Evolutionary conservation across 1,140 invertebrate species (phyloP).

Genomic region (Drosophila sp.): DNA sequence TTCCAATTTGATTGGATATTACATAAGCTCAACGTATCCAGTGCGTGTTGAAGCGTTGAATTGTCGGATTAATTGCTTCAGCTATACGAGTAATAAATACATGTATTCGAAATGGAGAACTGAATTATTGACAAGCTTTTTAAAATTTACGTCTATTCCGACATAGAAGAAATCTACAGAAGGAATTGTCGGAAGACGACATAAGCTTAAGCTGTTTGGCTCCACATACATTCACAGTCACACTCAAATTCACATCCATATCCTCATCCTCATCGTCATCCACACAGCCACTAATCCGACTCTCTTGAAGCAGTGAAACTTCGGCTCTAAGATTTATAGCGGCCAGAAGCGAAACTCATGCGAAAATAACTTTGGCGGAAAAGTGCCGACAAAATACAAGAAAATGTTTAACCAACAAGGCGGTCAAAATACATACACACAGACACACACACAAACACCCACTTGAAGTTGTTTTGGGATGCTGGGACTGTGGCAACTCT

Average conservation of each 20-base stretch:
- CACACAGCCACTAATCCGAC: slow-evolving; percentile 20
- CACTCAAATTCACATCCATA: background rate
- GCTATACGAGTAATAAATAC: slow-evolving; percentile 48
- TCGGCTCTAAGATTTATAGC: slow-evolving; percentile 71
- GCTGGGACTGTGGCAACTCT: background rate
- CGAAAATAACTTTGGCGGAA: slow-evolving; percentile 81
- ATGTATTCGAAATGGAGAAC: slow-evolving; percentile 42
- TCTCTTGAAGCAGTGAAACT: slow-evolving; percentile 36
- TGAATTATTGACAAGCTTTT: slow-evolving; percentile 71
- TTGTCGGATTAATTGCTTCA: slow-evolving; percentile 73
- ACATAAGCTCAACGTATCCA: slow-evolving; percentile 13
- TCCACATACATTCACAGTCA: background rate
- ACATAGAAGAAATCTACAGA: background rate
- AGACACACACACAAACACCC: slow-evolving; percentile 24
- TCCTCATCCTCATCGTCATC: background rate
- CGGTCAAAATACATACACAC: slow-evolving; percentile 43
- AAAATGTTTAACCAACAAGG: slow-evolving; percentile 79
- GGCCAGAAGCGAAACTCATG: slow-evolving; percentile 59
- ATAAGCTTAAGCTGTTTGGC: slow-evolving; percentile 66
- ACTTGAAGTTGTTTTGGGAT: slow-evolving; percentile 36
- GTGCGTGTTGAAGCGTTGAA: slow-evolving; percentile 48
- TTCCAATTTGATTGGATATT: slow-evolving; percentile 9
- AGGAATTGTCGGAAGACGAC: slow-evolving; percentile 8
- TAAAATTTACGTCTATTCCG: slow-evolving; percentile 31
- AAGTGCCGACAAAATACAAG: slow-evolving; percentile 81